Percentiles rank a stretch among this genome's conserved stretches.
These are phyloP conservation scores for Porites cylindrica DNA, from an alignment of 92 coral and sea anemone species.

Conservation along the genomic window DNA sequence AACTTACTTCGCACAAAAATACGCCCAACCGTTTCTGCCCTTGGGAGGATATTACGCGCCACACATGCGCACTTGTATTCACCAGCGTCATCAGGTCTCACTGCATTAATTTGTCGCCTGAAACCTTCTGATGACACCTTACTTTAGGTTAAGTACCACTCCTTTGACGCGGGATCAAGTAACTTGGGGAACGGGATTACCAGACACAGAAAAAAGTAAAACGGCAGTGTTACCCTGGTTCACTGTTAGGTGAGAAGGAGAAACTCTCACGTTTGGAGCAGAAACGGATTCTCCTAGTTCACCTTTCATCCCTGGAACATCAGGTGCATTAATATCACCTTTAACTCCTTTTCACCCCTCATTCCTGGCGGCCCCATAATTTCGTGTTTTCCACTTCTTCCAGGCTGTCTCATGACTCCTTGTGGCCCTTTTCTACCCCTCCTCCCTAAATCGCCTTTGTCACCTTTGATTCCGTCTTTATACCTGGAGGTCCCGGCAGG, in stretches of 20 bases:
- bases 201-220: background rate
- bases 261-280: background rate
- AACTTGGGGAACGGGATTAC: background rate
- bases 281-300: background rate
- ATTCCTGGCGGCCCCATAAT: slow-evolving; percentile 35
- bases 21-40: background rate
- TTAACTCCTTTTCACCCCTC: slow-evolving; percentile 40
- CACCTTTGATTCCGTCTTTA: background rate
- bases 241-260: background rate
- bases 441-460: slow-evolving; percentile 5
- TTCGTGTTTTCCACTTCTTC: slow-evolving; percentile 20
- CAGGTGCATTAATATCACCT: background rate
- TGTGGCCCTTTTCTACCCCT: background rate
- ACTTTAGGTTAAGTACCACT: background rate
- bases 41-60: background rate
- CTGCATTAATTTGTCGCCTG: background rate
- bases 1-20: background rate
- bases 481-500: slow-evolving; percentile 25
- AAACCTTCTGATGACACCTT: slow-evolving; percentile 3
- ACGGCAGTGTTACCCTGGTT: background rate
- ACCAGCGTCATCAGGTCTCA: background rate
- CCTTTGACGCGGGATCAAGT: background rate
- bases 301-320: background rate
- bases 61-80: background rate
- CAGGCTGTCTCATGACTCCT: slow-evolving; percentile 23